phyloP scores from a whole-genome alignment of 2,888 invertebrate genomes.

The Patella ulyssiponensis region DNA sequence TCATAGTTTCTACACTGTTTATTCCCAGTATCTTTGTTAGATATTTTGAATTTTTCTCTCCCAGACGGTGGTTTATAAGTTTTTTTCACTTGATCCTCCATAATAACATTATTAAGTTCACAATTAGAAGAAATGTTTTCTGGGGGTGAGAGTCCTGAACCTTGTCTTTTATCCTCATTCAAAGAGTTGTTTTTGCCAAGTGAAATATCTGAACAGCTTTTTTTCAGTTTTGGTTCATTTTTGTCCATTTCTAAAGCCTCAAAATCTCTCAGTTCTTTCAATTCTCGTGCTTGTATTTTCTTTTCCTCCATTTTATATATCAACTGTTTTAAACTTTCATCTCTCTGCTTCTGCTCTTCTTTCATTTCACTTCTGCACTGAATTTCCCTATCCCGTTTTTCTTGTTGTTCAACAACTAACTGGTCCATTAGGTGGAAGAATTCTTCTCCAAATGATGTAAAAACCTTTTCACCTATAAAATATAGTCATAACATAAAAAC shows the following conservation, averaged over 20 bases:
- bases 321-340: constrained; percentile 46
- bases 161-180: constrained; percentile 9
- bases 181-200: constrained; percentile 9
- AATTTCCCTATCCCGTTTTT: constrained; percentile 48
- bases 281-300: not conserved
- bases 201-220: constrained; percentile 8
- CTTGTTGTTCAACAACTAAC: constrained; percentile 46
- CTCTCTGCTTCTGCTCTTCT: constrained; percentile 47
- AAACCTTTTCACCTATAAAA: constrained; percentile 32
- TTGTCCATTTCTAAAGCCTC: not conserved
- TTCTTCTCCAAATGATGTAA: constrained; percentile 57
- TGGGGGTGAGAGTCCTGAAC: not conserved
- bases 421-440: constrained; percentile 52
- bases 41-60: not conserved
- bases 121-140: not conserved
- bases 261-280: not conserved
- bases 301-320: constrained; percentile 47
- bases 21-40: constrained; percentile 10
- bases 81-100: not conserved
- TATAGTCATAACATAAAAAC: not conserved
- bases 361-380: constrained; percentile 42
- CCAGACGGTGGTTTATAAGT: not conserved
- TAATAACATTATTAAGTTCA: not conserved
- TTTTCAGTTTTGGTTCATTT: constrained; percentile 9
- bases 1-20: constrained; percentile 39